Conservation (phyloP, 2,888 invertebrate species). For the Microplitis manilae region DNA sequence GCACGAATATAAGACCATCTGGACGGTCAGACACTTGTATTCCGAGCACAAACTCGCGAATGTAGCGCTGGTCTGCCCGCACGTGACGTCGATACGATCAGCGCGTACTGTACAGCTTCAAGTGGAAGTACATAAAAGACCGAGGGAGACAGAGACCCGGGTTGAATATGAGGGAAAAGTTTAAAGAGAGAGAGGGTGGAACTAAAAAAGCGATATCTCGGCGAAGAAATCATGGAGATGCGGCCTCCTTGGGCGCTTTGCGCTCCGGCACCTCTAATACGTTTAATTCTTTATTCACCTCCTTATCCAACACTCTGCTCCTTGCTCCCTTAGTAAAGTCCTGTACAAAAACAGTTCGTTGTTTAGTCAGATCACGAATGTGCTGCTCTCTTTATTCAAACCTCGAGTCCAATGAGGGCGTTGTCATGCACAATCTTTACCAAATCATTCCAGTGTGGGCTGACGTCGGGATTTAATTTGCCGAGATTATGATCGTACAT, state of each 20-base stretch:
- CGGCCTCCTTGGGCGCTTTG: conserved; percentile 2
- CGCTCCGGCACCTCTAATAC: conserved; percentile 17
- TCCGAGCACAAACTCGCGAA: conserved; percentile 42
- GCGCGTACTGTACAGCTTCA: conserved; percentile 7
- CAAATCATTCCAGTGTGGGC: no score
- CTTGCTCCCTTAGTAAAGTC: background rate
- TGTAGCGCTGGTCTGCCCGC: conserved; percentile 34
- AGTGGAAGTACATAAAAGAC: background rate
- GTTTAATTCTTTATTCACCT: conserved; percentile 10
- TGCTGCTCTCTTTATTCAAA: background rate
- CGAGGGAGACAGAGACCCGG: conserved; percentile 18
- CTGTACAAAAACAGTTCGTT: background rate
- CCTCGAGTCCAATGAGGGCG: background rate
- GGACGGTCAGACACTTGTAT: conserved; percentile 43
- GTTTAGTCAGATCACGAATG: background rate
- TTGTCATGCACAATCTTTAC: background rate
- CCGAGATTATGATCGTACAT: no score
- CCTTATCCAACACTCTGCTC: background rate
- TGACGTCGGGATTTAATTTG: no score
- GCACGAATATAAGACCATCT: conserved; percentile 37
- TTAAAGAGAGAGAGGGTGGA: background rate
- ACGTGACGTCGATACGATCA: conserved; percentile 47
- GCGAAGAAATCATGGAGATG: background rate
- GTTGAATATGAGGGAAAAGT: background rate
- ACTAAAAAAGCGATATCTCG: conserved; percentile 13